Percentiles rank a stretch among this genome's conserved stretches.
Conservation (phyloP, 2,797 vertebrate species). For the Rhadinocentrus ornatus region DNA sequence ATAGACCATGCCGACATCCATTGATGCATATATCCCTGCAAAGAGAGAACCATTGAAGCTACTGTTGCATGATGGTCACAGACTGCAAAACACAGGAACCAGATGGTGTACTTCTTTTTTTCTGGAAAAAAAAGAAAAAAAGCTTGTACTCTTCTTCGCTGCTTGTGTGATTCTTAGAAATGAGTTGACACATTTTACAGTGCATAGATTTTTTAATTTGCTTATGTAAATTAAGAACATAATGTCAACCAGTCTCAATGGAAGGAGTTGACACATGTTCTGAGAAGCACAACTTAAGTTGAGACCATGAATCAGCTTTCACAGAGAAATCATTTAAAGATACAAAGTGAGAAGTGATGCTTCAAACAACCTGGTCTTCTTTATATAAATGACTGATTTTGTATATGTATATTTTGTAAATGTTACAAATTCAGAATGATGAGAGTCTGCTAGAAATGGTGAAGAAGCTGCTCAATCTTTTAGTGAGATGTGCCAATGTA, state of each 20-base stretch:
- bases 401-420: no score
- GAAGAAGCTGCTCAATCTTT: no score
- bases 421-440: no score
- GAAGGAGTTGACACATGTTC: neutral
- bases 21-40: slow-evolving; percentile 4
- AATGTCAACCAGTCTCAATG: neutral
- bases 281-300: neutral
- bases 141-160: neutral
- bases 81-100: slow-evolving; percentile 26
- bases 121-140: neutral
- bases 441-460: no score
- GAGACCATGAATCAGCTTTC: neutral
- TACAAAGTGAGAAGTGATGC: neutral
- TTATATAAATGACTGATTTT: neutral
- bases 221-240: neutral
- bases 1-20: slow-evolving; percentile 11
- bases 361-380: neutral
- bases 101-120: slow-evolving; percentile 23
- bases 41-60: slow-evolving; percentile 19
- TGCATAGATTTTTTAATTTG: neutral
- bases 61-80: slow-evolving; percentile 52
- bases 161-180: neutral
- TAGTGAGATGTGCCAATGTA: no score
- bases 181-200: neutral
- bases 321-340: neutral